Conservation (phyloP, 1,140 invertebrate species). For the Drosophila malerkotliana region DNA sequence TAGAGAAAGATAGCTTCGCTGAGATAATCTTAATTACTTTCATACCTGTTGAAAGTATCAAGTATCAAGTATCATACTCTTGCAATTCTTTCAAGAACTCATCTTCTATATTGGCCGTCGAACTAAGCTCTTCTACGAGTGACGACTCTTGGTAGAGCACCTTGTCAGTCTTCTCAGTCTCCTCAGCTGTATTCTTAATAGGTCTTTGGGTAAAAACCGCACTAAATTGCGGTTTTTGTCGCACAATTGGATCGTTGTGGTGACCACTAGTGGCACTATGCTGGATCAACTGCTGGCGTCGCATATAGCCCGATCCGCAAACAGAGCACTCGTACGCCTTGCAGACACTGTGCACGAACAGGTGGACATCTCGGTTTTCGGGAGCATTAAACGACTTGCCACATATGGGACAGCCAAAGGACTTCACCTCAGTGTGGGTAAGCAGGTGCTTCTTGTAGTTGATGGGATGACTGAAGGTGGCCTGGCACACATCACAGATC, state of each 20-base stretch:
- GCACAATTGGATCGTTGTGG: conserved; percentile 90
- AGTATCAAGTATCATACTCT: too few relatives aligned
- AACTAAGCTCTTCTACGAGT: background rate
- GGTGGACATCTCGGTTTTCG: conserved; percentile 93
- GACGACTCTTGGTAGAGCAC: too few relatives aligned
- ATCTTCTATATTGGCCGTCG: background rate
- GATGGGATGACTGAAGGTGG: conserved; percentile 93
- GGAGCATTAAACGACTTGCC: conserved; percentile 93
- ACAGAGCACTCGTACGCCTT: conserved; percentile 93
- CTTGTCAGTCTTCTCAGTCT: too few relatives aligned
- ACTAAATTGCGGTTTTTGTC: conserved; percentile 89
- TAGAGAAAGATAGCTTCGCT: too few relatives aligned
- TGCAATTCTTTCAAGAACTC: background rate
- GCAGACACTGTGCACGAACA: conserved; percentile 93
- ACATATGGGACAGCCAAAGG: conserved; percentile 92
- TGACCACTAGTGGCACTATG: conserved; percentile 90
- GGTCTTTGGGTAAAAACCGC: conserved; percentile 14
- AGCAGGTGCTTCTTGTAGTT: conserved; percentile 92
- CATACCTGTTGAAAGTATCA: background rate
- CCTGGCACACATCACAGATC: conserved; percentile 89
- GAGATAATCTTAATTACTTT: background rate
- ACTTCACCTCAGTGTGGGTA: conserved; percentile 92
- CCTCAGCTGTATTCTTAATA: background rate
- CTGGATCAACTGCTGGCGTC: conserved; percentile 91
- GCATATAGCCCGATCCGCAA: conserved; percentile 92